Evolutionary conservation across 2,888 invertebrate genomes (phyloP), one percentile per base, ranked within the genome.

Genomic region (Ochropleura plecta): DNA sequence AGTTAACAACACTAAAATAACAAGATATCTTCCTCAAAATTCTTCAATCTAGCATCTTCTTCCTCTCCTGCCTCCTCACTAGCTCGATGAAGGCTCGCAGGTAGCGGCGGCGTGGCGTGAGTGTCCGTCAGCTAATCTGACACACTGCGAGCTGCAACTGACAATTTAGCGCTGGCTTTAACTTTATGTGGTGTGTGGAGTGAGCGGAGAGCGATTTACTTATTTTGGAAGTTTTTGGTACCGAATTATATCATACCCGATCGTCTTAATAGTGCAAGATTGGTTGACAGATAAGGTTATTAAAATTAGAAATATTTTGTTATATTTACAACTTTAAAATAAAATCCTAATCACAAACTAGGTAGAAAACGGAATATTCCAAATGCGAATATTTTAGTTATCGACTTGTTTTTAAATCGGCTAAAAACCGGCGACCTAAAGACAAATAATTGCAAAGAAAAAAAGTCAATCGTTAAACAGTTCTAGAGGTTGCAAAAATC

Each of bases 121-220:
- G 80, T 84, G 88, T 89, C 86, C 83, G 85, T 91, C 90, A 87
- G 79, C 64, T 90, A 88, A 90, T 88, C 90, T 88, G 91, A 87
- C 89, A 79, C 84, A 78, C 86, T 86, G 82, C 78, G 79, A 75
- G 78, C 84, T 90, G 91, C 83, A 69, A 71, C 90, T 88, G 90
- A 89, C 91, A 90, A 89, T 90, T 90, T 90, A 89, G 84, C 89
- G 86, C 88, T 86, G 86, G 88, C 89, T 90, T 89, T 85, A 80
- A 70, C 77, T 69, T 63, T 16, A 65, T 8, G 12, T 16, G 67
- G 63, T 2, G 2, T 14, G 44, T 10, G n/a, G 40, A 3, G 59
- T n/a, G 44, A 80, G 79, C 60, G 40, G 57, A 0, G 0, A 78
- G 79, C 80, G 79, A 57, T 76, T 75, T 69, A 70, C 8, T 57